Evolutionary conservation across 2,888 invertebrate species (phyloP), one percentile per base, ranked within the genome.

Genomic region (Anthoptus insignis): DNA sequence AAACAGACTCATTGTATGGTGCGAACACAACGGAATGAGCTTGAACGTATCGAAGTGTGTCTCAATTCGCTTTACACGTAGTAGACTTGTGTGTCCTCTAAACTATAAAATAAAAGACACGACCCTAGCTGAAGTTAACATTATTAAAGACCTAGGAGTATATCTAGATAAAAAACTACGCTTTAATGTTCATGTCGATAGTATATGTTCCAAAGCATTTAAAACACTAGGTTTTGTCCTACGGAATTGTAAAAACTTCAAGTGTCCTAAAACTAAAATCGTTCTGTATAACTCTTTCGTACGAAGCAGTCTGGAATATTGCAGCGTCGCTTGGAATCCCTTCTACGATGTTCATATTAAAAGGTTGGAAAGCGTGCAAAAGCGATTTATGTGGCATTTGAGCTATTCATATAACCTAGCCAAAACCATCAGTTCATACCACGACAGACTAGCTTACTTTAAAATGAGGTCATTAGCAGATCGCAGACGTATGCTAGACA

Each of bases 131-230:
- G 6, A 34, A 19, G 34, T 53, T 6, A 14, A 53, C 13, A 19
- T 3, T 21, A 22, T 53, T 6, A 53, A 34, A 9, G 56, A 63
- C 22, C 56, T 56, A 3, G 56, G 56, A 3, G 24, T 63, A 11
- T 8, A 11, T n/a, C 34, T 63, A 1, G 63, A 63, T 14, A 34
- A 6, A 5, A 54, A 56, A 37, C 24, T 63, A 6, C 56, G 54
- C 6, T 47, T 54, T 7, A 54, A 54, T n/a, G 11, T 11, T 32
- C 32, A 32, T 32, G 11, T 32, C 6, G 11, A 9, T 11, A 32
- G 2, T 9, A 32, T 32, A 2, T 32, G 32, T 9, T 32, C 32
- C 2, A 32, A 32, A 32, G 32, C 32, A 11, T 32, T 32, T 11
- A 32, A 32, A 32, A 32, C 6, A 11, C 32, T 32, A 2, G 32